Evolutionary conservation across 2,113 vertebrate species (phyloP), one percentile per base, ranked within the genome.

Genomic region (Chaenogobius annularis): DNA sequence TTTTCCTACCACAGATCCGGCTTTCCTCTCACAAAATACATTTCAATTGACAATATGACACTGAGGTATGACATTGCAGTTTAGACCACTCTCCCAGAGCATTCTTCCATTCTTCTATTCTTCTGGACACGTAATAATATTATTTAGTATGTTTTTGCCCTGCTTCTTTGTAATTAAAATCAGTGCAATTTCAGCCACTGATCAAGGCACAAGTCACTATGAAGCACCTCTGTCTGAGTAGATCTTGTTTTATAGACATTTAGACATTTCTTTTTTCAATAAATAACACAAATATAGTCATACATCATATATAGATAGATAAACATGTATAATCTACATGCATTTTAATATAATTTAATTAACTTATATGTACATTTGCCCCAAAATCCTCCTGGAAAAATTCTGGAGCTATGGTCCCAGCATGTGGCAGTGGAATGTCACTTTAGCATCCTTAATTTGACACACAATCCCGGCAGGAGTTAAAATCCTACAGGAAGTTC

Each of bases 281-380:
- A 99, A 99, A 99, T 99, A 98, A 97, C 92, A 93, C 95, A 96
- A 95, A 93, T 87, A 92, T 89, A 94, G 95, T 89, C 86, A 90
- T 91, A 92, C 84, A 63, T 90, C 85, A 85, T 90, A 90, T 95
- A 87, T 85, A 91, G 68, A 87, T 88, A 83, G 75, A 98, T 95
- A 95, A 94, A 96, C 95, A 98, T 97, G 96, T 96, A 95, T 95
- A 94, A 95, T 95, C 95, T 96, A 98, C 96, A 98, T 96, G 96
- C 95, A 95, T 96, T 96, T 96, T 97, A 91, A 92, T 96, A 98
- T 99, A 99, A 99, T 95, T 99, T 98, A 99, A 98, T 96, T 97
- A 98, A 99, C 95, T 99, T 98, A 99, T 98, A 96, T 95, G 90
- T 94, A 92, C 91, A 93, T 74, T 79, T 67, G 70, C 62, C 26